Base-by-base conservation (phyloP, 2,797 vertebrate genomes). In the Zalophus californianus region DNA sequence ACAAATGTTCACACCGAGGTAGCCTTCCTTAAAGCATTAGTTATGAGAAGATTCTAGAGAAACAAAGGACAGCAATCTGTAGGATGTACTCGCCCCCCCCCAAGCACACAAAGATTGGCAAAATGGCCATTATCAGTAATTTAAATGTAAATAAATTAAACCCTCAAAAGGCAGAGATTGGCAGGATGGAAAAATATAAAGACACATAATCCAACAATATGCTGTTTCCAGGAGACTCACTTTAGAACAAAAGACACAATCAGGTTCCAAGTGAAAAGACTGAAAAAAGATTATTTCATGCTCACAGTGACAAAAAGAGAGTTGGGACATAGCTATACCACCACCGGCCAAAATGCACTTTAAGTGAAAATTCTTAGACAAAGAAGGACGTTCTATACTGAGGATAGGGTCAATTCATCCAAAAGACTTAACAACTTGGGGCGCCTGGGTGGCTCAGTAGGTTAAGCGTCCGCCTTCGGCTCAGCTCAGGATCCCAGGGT, bases 81-180 rank as follows among this genome's bases (percentile, higher is more conserved):
- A 50, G 68, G 72, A 79, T 0, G n/a, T 7, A 32, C 44, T 27
- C 27, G 14, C 0, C 14, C 44, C 27, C 9, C 9, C 27, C 44
- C 38, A 27, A 14, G 20, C 20, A 27, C 44, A 2, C 29, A 20
- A 2, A 27, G 10, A 56, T 0, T 12, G 20, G n/a, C 54, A 29
- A 86, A 56, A n/a, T 1, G 41, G 48, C 38, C 48, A 21, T 66
- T 38, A 35, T 56, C 18, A 16, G 48, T 14, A 48, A 66, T 41
- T 41, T 29, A 66, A 25, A 3, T 3, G 25, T 25, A 38, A 73
- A 64, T 20, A 83, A 38, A 54, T 48, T 32, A 32, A 73, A 64
- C 35, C 18, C 48, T 82, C 64, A 8, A 86, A 80, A 73, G 56
- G 35, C 75, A 48, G 32, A 66, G 18, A 35, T 1, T 13, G 64